Conservation (phyloP, 2,113 vertebrate species). For the Phoxinus phoxinus region DNA sequence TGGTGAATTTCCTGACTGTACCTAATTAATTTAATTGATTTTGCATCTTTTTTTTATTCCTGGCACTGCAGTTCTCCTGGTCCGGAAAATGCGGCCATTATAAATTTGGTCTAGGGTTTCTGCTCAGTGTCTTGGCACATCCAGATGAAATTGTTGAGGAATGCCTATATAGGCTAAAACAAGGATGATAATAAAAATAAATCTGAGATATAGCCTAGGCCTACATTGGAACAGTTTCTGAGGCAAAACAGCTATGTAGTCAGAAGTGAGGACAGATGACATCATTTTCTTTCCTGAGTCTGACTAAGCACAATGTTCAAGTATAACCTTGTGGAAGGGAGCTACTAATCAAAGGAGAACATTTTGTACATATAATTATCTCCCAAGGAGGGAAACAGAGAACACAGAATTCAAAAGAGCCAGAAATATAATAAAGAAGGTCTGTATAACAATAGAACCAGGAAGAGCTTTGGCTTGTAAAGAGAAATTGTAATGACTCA, state of each 20-base stretch:
- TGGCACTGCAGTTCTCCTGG: background rate
- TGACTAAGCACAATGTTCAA: background rate
- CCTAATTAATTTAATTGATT: background rate
- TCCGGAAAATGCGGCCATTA: background rate
- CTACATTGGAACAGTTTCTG: background rate
- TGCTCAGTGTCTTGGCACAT: background rate
- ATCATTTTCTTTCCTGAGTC: background rate
- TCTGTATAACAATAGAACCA: too few relatives aligned
- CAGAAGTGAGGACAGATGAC: background rate
- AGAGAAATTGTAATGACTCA: background rate
- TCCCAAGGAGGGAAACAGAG: background rate
- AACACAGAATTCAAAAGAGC: too few relatives aligned
- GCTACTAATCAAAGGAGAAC: background rate
- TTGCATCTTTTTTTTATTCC: slow-evolving; percentile 1
- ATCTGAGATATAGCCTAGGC: too few relatives aligned
- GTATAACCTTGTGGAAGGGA: background rate
- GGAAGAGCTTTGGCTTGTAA: background rate
- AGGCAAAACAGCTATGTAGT: background rate
- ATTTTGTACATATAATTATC: background rate
- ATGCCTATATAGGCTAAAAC: background rate
- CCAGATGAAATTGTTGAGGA: background rate
- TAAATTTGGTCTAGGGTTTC: background rate
- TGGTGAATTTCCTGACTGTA: background rate
- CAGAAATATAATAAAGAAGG: background rate
- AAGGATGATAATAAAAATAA: too few relatives aligned